Evolutionary conservation across 1,140 invertebrate genomes (phyloP).

Genomic region (Thalassaphorura encarpata): DNA sequence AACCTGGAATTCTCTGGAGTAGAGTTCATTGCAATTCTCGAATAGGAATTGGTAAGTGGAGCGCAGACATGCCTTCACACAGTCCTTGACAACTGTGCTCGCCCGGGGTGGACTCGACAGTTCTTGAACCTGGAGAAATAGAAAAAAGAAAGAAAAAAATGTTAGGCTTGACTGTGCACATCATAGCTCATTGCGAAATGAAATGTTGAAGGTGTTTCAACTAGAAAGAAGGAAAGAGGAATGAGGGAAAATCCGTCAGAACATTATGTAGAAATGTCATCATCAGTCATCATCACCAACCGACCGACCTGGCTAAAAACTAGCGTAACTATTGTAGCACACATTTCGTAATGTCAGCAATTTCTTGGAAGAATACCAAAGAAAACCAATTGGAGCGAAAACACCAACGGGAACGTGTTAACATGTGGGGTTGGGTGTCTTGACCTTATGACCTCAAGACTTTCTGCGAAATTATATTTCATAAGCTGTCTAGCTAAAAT

Average conservation of each 20-base stretch:
- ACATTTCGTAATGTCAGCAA: not conserved
- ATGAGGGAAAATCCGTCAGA: too few relatives aligned
- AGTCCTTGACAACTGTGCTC: constrained; percentile 97
- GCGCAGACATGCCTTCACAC: constrained; percentile 93
- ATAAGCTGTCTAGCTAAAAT: too few relatives aligned
- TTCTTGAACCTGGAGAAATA: constrained; percentile 75
- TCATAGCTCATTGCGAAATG: too few relatives aligned
- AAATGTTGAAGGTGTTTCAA: too few relatives aligned
- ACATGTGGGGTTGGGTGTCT: too few relatives aligned
- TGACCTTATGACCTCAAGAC: too few relatives aligned
- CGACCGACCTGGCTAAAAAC: not conserved
- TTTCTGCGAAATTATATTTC: too few relatives aligned
- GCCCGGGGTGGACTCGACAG: constrained; percentile 92
- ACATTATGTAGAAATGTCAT: constrained; percentile 2
- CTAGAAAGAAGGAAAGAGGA: constrained; percentile 2
- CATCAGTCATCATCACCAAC: constrained; percentile 12
- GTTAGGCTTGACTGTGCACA: too few relatives aligned
- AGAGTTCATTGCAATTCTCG: constrained; percentile 94
- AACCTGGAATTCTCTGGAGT: constrained; percentile 82
- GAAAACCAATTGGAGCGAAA: too few relatives aligned
- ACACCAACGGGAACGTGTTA: too few relatives aligned
- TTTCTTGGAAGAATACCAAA: too few relatives aligned
- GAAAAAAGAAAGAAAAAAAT: not conserved
- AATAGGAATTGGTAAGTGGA: constrained; percentile 98
- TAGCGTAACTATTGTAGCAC: not conserved